Evolutionary conservation across 2,797 vertebrate genomes (phyloP), one percentile per base, ranked within the genome.

Genomic region (Tragelaphus eurycerus): DNA sequence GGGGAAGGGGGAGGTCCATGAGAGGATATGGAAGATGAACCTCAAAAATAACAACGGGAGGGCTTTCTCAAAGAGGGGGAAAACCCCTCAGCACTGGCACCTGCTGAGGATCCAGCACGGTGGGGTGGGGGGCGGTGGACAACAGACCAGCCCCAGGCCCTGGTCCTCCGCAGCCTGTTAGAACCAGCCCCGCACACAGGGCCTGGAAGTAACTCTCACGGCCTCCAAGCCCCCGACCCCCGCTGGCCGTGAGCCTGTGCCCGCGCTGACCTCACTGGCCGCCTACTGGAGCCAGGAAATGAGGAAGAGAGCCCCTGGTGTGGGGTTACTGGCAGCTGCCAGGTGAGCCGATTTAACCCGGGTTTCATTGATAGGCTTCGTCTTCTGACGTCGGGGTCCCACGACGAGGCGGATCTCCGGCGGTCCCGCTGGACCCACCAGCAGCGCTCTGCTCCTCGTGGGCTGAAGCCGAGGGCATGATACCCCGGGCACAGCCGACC

Each of bases 261-360:
- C 43, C 4, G 29, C 23, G 0, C 29, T 85, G 57, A 57, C 31
- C 25, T 19, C 3, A 6, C 55, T 1, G 27, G 74, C 59, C 48
- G 4, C n/a, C 52, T 54, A 52, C 54, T 3, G 3, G 0, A 27
- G 60, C 43, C 43, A 48, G 60, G 15, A 76, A 57, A 52, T 54
- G 48, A 25, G 34, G 84, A 8, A 7, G 4, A 0, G 12, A 16
- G 59, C 8, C 57, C 46, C 23, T 54, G 29, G 50, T 4, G 8
- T 21, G 60, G 17, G 4, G 21, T 29, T 7, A 4, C 34, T 50
- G 7, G 14, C 48, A 27, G 25, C 3, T 10, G 0, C 4, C n/a
- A 23, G 50, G 19, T 0, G 2, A 34, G 46, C 17, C 0, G 0
- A 17, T 50, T 79, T 46, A 29, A 34, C 48, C 0, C 13, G 12